phyloP scores from a whole-genome alignment of 2,113 vertebrate species.

The Clupea harengus region DNA sequence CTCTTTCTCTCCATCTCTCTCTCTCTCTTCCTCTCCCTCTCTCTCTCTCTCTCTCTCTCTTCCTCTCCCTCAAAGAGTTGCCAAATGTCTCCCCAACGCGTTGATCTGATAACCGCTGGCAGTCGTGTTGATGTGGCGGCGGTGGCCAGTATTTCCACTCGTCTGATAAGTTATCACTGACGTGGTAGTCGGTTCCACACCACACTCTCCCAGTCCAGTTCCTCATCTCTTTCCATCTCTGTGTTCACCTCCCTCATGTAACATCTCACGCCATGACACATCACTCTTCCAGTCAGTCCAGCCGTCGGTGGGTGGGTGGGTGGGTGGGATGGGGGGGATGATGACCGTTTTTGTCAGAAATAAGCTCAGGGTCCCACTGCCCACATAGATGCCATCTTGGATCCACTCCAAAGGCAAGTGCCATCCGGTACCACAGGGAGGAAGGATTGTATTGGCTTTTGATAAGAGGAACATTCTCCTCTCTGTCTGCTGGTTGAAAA shows the following conservation, averaged over 20 bases:
- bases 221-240: slow-evolving; percentile 23
- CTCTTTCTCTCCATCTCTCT: slow-evolving; percentile 31
- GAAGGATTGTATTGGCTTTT: not conserved
- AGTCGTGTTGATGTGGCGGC: not conserved
- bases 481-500: not conserved
- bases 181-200: not conserved
- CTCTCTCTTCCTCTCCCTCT: not conserved
- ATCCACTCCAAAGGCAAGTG: not conserved
- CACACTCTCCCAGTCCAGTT: not conserved
- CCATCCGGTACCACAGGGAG: not conserved
- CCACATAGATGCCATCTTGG: not conserved
- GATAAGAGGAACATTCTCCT: not conserved
- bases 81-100: not conserved
- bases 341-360: not conserved
- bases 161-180: too few relatives aligned
- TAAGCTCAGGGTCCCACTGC: not conserved
- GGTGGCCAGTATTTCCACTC: not conserved
- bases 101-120: not conserved
- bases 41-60: not conserved
- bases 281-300: not conserved
- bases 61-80: slow-evolving; percentile 23
- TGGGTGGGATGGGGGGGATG: not conserved
- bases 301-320: not conserved
- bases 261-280: not conserved
- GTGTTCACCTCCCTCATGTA: not conserved